A percentile compares a stretch with the other conserved stretches of the same genome.
Evolutionary conservation across 2,888 invertebrate genomes (phyloP).

Genomic region (Papilio protenor): DNA sequence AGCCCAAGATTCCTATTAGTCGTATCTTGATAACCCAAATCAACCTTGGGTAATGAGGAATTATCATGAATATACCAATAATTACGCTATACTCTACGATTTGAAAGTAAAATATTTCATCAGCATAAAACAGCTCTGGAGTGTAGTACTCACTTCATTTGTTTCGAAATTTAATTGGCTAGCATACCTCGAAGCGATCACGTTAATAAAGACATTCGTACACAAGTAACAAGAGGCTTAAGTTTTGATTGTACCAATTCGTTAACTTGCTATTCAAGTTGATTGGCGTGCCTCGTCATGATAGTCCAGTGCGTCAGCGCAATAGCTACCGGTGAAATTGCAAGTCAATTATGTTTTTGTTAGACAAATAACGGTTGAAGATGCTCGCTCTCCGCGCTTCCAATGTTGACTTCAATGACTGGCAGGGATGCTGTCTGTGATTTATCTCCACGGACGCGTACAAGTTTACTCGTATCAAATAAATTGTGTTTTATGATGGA

Average conservation of each 20-base stretch:
- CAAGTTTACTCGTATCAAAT: slow-evolving; percentile 29
- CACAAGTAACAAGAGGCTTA: slow-evolving; percentile 21
- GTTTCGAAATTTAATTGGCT: slow-evolving; percentile 14
- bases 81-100: background rate
- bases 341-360: slow-evolving; percentile 44
- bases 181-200: slow-evolving; percentile 6
- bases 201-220: slow-evolving; percentile 2
- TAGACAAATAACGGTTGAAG: slow-evolving; percentile 43
- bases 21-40: background rate
- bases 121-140: background rate
- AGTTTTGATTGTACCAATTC: slow-evolving; percentile 30
- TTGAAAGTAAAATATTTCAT: background rate
- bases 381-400: slow-evolving; percentile 35
- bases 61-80: background rate
- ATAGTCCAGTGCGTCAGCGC: slow-evolving; percentile 23
- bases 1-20: background rate
- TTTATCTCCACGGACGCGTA: slow-evolving; percentile 34
- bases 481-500: slow-evolving; percentile 23
- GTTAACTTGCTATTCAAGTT: slow-evolving; percentile 36
- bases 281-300: slow-evolving; percentile 39
- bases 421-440: slow-evolving; percentile 51
- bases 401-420: slow-evolving; percentile 55
- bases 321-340: slow-evolving; percentile 42
- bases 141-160: background rate
- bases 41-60: background rate